These are phyloP conservation scores for Crypturellus undulatus DNA, from an alignment of 2,113 vertebrate species.

Conservation along the genomic window DNA sequence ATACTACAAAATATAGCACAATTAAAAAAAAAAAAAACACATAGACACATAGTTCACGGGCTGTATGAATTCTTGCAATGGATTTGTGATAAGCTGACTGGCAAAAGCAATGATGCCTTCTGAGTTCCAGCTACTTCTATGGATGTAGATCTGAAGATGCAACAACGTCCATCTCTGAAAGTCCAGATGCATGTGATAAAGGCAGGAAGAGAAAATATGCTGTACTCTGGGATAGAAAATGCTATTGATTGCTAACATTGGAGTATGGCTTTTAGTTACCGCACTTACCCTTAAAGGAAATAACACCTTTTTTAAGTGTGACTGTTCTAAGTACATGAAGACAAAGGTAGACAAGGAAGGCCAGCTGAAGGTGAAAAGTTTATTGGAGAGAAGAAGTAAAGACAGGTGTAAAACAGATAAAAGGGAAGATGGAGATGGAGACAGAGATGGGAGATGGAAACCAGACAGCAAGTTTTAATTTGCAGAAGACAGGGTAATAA, in stretches of 20 bases:
- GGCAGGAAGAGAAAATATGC: background rate
- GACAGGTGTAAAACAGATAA: background rate
- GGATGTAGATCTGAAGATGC: background rate
- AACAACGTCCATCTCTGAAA: background rate
- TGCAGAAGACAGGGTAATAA: background rate
- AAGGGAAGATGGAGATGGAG: background rate
- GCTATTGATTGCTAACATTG: background rate
- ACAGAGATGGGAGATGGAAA: background rate
- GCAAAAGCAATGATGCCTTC: background rate
- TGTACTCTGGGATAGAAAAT: background rate
- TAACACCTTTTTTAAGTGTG: background rate
- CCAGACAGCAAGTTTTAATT: background rate
- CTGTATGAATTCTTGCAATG: background rate
- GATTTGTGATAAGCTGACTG: background rate
- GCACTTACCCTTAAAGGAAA: background rate
- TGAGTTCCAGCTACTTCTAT: background rate
- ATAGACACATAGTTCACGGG: fast-evolving
- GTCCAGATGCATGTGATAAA: background rate
- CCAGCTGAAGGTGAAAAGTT: background rate
- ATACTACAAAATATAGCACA: background rate
- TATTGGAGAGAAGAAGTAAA: background rate
- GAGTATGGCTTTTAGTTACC: background rate
- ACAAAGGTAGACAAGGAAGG: background rate
- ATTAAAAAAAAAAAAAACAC: background rate
- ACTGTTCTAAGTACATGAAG: fast-evolving